These are phyloP conservation scores for Gymnodraco acuticeps DNA, from an alignment of 2,797 vertebrate genomes.

Conservation along the genomic window DNA sequence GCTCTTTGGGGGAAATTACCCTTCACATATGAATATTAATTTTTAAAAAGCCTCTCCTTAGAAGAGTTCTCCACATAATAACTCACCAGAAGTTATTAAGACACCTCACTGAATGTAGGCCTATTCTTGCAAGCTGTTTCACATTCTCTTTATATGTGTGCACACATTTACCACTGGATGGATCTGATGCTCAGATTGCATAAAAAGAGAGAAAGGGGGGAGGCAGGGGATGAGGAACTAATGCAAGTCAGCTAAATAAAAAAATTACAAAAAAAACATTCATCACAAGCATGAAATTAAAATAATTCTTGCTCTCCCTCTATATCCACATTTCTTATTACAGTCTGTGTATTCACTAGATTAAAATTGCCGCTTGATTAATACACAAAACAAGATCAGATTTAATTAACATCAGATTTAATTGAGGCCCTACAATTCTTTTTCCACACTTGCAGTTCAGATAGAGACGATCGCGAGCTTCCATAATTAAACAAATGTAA, in stretches of 20 bases:
- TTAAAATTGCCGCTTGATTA: conserved; percentile 89
- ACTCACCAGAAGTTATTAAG: conserved; percentile 63
- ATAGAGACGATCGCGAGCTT: conserved; percentile 77
- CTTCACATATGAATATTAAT: conserved; percentile 20
- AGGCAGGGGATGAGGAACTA: conserved; percentile 74
- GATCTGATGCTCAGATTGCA: conserved; percentile 77
- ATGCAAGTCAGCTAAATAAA: conserved; percentile 81
- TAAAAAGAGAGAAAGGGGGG: conserved; percentile 30
- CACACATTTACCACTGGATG: conserved; percentile 63
- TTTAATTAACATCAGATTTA: conserved; percentile 91
- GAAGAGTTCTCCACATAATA: conserved; percentile 61
- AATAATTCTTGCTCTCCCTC: conserved; percentile 81
- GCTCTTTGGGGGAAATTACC: conserved; percentile 18
- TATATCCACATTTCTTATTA: conserved; percentile 81
- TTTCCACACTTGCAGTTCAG: conserved; percentile 74
- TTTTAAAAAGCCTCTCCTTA: conserved; percentile 16
- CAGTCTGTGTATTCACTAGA: conserved; percentile 85
- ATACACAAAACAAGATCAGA: conserved; percentile 90
- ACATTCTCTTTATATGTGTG: conserved; percentile 66
- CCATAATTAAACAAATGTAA: conserved; percentile 85
- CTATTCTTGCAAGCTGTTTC: conserved; percentile 52
- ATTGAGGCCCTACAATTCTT: conserved; percentile 86
- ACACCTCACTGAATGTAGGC: conserved; percentile 55
- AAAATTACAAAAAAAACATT: conserved; percentile 62
- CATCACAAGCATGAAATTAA: conserved; percentile 88